Percentiles rank a stretch among this genome's conserved stretches.
Evolutionary conservation across 2,797 vertebrate genomes (phyloP).

Genomic region (Enteromius radiatus): DNA sequence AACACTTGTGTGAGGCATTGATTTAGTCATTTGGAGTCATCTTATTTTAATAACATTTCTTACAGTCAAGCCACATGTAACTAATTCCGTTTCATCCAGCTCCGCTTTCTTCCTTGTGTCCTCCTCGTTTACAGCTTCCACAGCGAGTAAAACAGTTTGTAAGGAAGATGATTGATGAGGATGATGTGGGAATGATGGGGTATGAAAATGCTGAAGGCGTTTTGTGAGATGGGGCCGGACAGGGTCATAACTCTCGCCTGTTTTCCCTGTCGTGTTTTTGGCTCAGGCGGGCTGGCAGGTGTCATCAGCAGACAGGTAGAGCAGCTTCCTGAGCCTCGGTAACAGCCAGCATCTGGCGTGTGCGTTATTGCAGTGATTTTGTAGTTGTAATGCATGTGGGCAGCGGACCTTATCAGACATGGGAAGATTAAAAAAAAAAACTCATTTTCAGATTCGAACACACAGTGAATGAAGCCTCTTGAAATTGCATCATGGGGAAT

Average conservation of each 20-base stretch:
- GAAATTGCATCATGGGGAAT: slow-evolving; percentile 26
- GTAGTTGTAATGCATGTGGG: slow-evolving; percentile 41
- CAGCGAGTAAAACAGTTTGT: background rate
- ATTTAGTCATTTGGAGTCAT: background rate
- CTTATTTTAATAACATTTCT: background rate
- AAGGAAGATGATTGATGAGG: slow-evolving; percentile 36
- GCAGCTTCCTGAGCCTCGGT: slow-evolving; percentile 4
- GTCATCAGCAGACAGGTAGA: slow-evolving; percentile 35
- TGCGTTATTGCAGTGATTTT: background rate
- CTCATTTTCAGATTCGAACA: slow-evolving; percentile 40
- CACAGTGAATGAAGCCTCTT: slow-evolving; percentile 8
- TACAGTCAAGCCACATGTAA: background rate
- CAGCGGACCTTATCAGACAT: slow-evolving; percentile 41
- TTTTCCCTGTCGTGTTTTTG: slow-evolving; percentile 44
- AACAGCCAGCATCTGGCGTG: slow-evolving; percentile 38
- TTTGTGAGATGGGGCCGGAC: slow-evolving; percentile 40
- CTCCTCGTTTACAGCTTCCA: slow-evolving; percentile 3
- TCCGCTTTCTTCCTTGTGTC: background rate
- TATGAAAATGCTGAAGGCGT: slow-evolving; percentile 47
- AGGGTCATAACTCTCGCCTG: slow-evolving; percentile 48
- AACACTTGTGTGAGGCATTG: background rate
- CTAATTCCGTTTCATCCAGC: slow-evolving; percentile 15
- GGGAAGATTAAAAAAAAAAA: slow-evolving; percentile 39
- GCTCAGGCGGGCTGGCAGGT: slow-evolving; percentile 44
- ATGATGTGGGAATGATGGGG: slow-evolving; percentile 37